Conservation (phyloP, 92 coral and sea anemone genomes). For the Pocillopora grandis region DNA sequence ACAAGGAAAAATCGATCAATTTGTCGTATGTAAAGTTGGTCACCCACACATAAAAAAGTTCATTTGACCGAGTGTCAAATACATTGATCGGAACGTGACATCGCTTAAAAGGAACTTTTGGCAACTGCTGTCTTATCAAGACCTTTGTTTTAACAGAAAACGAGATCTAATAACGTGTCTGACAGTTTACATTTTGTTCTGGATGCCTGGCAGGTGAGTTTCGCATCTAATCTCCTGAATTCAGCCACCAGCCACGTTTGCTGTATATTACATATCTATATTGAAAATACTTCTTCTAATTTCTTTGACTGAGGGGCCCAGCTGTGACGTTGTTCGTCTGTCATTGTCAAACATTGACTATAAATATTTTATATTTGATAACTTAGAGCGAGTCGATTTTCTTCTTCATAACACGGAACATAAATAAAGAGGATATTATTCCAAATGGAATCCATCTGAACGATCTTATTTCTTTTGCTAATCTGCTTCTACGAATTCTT, state of each 20-base stretch:
- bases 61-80: slow-evolving; percentile 14
- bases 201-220: not conserved
- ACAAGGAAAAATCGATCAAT: not conserved
- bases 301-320: not conserved
- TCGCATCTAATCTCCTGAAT: not conserved
- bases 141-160: not conserved
- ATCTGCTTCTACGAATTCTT: not conserved
- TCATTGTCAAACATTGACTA: not conserved
- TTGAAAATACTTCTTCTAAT: not conserved
- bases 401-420: not conserved
- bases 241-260: not conserved
- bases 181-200: not conserved
- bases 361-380: not conserved
- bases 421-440: not conserved
- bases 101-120: not conserved
- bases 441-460: not conserved
- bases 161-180: not conserved
- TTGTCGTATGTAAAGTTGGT: not conserved
- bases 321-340: not conserved
- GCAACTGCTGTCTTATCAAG: not conserved
- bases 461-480: not conserved
- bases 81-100: not conserved
- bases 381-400: not conserved
- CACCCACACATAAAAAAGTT: not conserved
- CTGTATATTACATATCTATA: not conserved